A percentile compares a stretch with the other conserved stretches of the same genome.
These are phyloP conservation scores for Temnothorax nylanderi DNA, from an alignment of 1,140 invertebrate genomes.

Conservation along the genomic window DNA sequence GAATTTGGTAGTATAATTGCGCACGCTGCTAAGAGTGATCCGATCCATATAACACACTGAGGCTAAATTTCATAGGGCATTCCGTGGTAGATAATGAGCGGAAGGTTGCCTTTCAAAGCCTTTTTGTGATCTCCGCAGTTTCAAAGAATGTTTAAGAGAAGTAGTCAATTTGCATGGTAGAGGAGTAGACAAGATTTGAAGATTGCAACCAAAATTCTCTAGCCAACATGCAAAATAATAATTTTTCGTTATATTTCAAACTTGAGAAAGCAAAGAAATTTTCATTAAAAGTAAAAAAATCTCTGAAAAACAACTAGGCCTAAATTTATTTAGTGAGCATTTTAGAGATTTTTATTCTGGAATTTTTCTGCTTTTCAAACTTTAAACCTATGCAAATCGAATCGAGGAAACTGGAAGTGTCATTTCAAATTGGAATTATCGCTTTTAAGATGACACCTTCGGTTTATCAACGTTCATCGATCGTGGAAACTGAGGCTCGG, in stretches of 20 bases:
- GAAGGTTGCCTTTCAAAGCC: constrained; percentile 8
- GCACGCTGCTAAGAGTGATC: constrained; percentile 67
- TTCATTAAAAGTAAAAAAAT: not conserved
- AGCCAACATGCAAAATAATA: not conserved
- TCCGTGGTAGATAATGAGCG: constrained; percentile 54
- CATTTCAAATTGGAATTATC: not conserved
- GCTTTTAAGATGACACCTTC: not conserved
- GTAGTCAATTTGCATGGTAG: not conserved
- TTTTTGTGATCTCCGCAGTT: constrained; percentile 25
- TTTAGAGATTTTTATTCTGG: not conserved
- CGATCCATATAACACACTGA: constrained; percentile 55
- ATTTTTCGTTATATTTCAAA: not conserved
- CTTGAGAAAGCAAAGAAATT: not conserved
- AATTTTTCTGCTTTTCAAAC: not conserved
- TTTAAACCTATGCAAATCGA: not conserved
- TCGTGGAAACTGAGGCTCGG: not conserved
- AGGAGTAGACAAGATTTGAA: not conserved
- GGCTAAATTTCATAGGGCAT: constrained; percentile 71
- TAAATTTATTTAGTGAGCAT: constrained; percentile 18
- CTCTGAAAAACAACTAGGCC: not conserved
- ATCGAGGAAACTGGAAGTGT: not conserved
- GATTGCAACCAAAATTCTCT: not conserved
- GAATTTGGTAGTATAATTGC: constrained; percentile 61
- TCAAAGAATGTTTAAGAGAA: not conserved
- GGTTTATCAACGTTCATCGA: not conserved